Conservation (phyloP, 2,113 vertebrate species). For the Nanorana parkeri region DNA sequence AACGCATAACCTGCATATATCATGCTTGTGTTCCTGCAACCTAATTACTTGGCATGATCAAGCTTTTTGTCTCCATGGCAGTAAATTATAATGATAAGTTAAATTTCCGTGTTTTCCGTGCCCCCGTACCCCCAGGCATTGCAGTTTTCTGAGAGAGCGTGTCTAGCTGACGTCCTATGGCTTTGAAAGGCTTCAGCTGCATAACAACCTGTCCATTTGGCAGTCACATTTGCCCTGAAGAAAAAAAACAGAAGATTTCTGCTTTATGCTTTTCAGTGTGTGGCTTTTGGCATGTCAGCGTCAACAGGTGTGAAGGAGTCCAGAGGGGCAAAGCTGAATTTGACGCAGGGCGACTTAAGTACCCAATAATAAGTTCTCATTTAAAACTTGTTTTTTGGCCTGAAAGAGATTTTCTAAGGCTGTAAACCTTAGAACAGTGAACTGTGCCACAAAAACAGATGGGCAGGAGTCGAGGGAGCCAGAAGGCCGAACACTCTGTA, state of each 20-base stretch:
- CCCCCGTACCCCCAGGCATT: conserved; percentile 5
- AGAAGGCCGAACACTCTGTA: not conserved
- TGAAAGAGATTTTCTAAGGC: not conserved
- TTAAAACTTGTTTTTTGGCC: conserved; percentile 27
- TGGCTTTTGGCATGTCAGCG: conserved; percentile 38
- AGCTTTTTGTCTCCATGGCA: conserved; percentile 14
- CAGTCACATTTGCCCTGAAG: conserved; percentile 44
- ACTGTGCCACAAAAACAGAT: conserved; percentile 48
- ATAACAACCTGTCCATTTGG: conserved; percentile 53
- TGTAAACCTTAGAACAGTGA: conserved; percentile 30
- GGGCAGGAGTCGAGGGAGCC: conserved; percentile 19
- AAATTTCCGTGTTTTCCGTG: not conserved
- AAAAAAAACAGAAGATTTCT: not conserved
- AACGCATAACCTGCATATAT: not conserved
- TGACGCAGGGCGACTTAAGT: not conserved
- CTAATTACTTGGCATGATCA: not conserved
- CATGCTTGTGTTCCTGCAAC: not conserved
- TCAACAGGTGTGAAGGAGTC: conserved; percentile 45
- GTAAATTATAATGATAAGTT: conserved; percentile 32
- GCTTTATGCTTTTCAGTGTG: conserved; percentile 26
- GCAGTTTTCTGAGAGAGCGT: not conserved
- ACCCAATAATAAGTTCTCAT: conserved; percentile 21
- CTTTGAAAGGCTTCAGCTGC: conserved; percentile 47
- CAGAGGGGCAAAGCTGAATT: not conserved
- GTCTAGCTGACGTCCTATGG: conserved; percentile 34